These are phyloP conservation scores for Drosophila pallidifrons DNA, from an alignment of 1,140 invertebrate genomes.

Conservation along the genomic window DNA sequence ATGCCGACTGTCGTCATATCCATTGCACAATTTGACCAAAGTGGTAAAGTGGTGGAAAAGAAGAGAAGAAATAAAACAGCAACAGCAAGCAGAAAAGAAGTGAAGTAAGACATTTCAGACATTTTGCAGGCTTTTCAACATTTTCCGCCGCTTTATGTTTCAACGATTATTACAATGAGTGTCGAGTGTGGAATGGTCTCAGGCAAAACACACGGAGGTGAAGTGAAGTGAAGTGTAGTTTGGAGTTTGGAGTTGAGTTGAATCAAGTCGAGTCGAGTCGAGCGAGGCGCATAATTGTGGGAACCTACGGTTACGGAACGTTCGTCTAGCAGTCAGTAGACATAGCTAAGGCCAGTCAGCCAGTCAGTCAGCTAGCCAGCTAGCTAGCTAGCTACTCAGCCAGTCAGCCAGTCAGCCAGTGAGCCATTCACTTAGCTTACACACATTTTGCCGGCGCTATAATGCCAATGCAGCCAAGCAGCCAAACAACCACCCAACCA, in stretches of 20 bases:
- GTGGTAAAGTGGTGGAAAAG: conserved; percentile 15
- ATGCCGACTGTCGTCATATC: conserved; percentile 53
- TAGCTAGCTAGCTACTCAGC: conserved; percentile 42
- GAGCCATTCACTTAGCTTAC: conserved; percentile 76
- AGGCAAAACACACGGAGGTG: conserved; percentile 16
- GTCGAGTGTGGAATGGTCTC: conserved; percentile 33
- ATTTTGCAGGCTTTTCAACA: conserved; percentile 72
- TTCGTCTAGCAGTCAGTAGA: conserved; percentile 68
- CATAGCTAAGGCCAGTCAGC: conserved; percentile 63
- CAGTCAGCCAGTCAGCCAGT: conserved; percentile 49
- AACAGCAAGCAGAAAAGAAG: conserved; percentile 40
- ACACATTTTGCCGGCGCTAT: conserved; percentile 74
- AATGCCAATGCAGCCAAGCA: conserved; percentile 73
- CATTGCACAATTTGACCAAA: conserved; percentile 71
- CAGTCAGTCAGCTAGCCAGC: conserved; percentile 47
- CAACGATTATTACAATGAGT: conserved; percentile 76
- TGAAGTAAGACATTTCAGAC: conserved; percentile 71
- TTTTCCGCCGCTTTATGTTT: conserved; percentile 79
- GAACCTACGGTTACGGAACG: conserved; percentile 80
- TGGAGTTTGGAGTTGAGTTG: conserved; percentile 27
- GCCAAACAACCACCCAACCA: conserved; percentile 29
- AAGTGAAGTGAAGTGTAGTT: conserved; percentile 1
- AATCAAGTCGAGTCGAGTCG: conserved; percentile 53
- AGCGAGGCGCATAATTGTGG: conserved; percentile 81
- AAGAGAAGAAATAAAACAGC: conserved; percentile 11